Conservation (phyloP, 2,888 invertebrate genomes). For the Drosophila anomalata region DNA sequence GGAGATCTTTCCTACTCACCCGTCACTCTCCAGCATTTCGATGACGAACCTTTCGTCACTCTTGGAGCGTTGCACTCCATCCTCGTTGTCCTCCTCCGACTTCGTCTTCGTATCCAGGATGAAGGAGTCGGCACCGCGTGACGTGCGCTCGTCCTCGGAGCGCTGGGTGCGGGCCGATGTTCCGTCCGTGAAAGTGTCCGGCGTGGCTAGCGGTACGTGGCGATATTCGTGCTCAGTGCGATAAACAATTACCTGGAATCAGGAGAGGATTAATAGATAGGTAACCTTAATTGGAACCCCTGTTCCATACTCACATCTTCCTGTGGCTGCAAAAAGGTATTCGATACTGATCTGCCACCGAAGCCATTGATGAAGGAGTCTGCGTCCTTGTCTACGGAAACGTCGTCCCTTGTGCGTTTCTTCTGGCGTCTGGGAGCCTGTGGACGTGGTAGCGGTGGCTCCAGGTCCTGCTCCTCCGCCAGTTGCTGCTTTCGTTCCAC, state of each 20-base stretch:
- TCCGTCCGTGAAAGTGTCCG: constrained; percentile 85
- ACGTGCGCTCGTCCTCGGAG: constrained; percentile 89
- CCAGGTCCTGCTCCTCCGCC: constrained; percentile 48
- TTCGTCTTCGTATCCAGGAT: constrained; percentile 83
- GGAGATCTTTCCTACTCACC: constrained; percentile 65
- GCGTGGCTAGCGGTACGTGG: constrained; percentile 86
- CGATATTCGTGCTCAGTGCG: constrained; percentile 87
- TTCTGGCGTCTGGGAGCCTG: constrained; percentile 83
- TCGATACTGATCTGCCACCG: constrained; percentile 84
- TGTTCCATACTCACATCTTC: constrained; percentile 80
- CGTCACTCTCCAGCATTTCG: constrained; percentile 84
- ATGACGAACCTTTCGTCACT: constrained; percentile 79
- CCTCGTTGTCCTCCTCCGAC: constrained; percentile 70
- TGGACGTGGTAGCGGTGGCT: constrained; percentile 73
- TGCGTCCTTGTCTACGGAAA: constrained; percentile 82
- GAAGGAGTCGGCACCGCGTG: constrained; percentile 89
- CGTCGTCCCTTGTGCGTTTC: constrained; percentile 75
- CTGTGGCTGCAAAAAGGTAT: constrained; percentile 82
- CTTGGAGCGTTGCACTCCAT: constrained; percentile 46
- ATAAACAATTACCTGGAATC: constrained; percentile 86
- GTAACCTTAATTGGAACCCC: background rate
- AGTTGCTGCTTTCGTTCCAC: constrained; percentile 41
- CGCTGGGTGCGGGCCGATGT: constrained; percentile 86
- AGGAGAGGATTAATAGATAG: background rate
- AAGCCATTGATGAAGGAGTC: constrained; percentile 83